Base-by-base conservation (phyloP, 2,113 vertebrate genomes). In the Anser cygnoides region DNA sequence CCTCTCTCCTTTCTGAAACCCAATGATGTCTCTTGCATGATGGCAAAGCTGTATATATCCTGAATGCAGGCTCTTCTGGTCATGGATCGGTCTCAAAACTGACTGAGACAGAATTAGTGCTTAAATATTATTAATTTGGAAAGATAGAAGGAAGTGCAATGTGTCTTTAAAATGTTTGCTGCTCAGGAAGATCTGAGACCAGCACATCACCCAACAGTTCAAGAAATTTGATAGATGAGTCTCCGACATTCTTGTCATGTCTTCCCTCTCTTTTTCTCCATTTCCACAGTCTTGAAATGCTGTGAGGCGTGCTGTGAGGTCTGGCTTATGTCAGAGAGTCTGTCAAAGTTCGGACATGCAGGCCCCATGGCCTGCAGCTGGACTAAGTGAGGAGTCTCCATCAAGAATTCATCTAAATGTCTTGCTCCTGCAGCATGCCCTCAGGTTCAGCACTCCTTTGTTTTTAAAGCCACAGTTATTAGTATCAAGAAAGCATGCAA, bases 281-380 rank as follows among this genome's bases (percentile, higher is more conserved):
- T 55, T 91, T 91, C n/a, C 46, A 65, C 77, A 23, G 93, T 72
- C 91, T 91, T 9, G 3, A 72, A 91, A 84, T 46, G 95, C 91
- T 94, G 89, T 73, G 82, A 96, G 96, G 82, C 96, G 74, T 91
- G 96, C 96, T 98, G 98, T 98, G 97, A 98, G 98, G 98, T 98
- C 98, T 98, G 98, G 95, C 96, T 98, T 98, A 94, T 98, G 97
- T 97, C 93, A 91, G 70, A 90, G 96, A 97, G 96, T 83, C 97
- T 97, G 98, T 98, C 97, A 96, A 94, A 92, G 97, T 97, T 39
- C 62, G 97, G 97, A 97, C 98, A 97, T 8, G 91, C 95, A 94
- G 87, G 97, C 93, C 97, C 77, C 97, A 97, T 96, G 94, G 97
- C 98, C 97, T 87, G 97, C 96, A 98, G 98, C 97, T 52, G 97